Evolutionary conservation across 2,797 vertebrate species (phyloP).

Genomic region (Spatula clypeata): DNA sequence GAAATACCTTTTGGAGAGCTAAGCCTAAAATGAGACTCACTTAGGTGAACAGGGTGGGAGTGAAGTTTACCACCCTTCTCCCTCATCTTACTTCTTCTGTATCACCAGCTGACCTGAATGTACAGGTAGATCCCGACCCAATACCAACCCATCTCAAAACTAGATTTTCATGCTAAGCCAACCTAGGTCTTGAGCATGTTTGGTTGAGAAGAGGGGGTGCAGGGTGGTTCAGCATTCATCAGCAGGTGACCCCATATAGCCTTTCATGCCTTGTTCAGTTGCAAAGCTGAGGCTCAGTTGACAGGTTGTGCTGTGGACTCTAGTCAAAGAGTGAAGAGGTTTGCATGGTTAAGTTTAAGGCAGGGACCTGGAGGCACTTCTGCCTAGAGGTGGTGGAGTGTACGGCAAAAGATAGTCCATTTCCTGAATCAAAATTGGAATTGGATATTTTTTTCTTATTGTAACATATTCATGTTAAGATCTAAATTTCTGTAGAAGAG

Average conservation of each 20-base stretch:
- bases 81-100: accelerated
- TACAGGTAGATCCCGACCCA: neutral
- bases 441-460: neutral
- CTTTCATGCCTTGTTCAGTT: neutral
- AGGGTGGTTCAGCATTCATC: accelerated
- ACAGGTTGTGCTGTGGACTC: neutral
- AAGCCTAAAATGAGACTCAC: neutral
- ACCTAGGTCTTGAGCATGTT: accelerated
- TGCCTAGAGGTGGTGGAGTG: neutral
- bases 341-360: neutral
- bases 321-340: neutral
- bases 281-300: neutral
- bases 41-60: accelerated
- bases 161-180: neutral
- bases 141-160: neutral
- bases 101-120: neutral
- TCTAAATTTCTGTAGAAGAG: neutral
- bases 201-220: neutral
- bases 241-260: accelerated
- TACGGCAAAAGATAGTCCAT: neutral
- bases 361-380: neutral
- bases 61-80: accelerated
- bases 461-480: neutral
- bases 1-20: neutral
- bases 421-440: neutral